A percentile compares a stretch with the other conserved stretches of the same genome.
phyloP scores from a whole-genome alignment of 2,797 vertebrate species.

The Acanthornis magna region DNA sequence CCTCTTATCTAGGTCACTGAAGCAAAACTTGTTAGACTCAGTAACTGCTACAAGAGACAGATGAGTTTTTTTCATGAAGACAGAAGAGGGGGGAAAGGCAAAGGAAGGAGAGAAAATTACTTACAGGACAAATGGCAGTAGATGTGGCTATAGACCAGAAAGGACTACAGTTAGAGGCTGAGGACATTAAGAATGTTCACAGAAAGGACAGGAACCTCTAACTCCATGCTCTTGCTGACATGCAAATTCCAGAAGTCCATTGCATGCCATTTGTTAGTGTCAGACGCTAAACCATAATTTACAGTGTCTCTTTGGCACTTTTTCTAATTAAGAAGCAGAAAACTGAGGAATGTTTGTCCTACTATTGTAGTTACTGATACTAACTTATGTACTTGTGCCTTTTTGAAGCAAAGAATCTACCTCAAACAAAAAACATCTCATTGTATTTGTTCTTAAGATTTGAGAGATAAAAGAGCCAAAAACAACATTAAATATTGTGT shows the following conservation, averaged over 20 bases:
- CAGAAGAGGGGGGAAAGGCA: not conserved
- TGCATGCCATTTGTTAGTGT: not conserved
- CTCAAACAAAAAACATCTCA: not conserved
- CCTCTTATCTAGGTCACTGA: not conserved
- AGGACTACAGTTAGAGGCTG: not conserved
- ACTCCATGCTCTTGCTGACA: not conserved
- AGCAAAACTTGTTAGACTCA: conserved; percentile 21
- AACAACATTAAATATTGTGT: not conserved
- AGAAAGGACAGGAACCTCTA: not conserved
- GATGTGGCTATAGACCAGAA: not conserved
- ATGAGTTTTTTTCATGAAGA: not conserved
- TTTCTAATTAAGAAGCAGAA: not conserved
- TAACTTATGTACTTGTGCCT: not conserved
- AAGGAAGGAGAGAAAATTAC: not conserved
- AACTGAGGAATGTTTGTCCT: not conserved
- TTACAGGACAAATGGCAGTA: not conserved
- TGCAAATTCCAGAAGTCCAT: not conserved
- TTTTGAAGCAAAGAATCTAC: not conserved
- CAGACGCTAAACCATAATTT: not conserved
- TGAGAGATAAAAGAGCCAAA: not conserved
- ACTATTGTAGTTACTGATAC: not conserved
- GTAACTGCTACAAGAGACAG: not conserved
- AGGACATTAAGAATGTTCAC: not conserved
- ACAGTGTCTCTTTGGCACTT: not conserved
- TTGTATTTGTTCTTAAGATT: not conserved